Evolutionary conservation across 2,888 invertebrate genomes (phyloP).

Genomic region (Galeopsomyia nigrocyanea): DNA sequence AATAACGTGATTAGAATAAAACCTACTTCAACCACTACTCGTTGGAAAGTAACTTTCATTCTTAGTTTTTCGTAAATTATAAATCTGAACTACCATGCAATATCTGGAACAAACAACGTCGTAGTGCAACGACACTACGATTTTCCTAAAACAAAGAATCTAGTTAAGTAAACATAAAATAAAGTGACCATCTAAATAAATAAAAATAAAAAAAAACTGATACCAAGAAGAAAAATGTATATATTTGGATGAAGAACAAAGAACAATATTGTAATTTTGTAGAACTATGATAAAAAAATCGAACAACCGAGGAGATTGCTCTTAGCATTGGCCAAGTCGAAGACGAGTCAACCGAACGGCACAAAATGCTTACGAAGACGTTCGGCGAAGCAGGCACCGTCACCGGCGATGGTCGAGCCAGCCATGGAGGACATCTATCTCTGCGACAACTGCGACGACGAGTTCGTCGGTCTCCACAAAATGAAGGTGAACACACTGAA

Average conservation of each 20-base stretch:
- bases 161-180: too few relatives aligned
- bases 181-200: too few relatives aligned
- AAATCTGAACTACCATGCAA: too few relatives aligned
- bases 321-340: slow-evolving; percentile 62
- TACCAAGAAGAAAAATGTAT: background rate
- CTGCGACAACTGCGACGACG: slow-evolving; percentile 83
- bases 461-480: slow-evolving; percentile 74
- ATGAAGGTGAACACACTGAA: slow-evolving; percentile 68
- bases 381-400: slow-evolving; percentile 59
- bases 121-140: too few relatives aligned
- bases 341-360: slow-evolving; percentile 52
- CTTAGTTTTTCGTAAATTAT: too few relatives aligned
- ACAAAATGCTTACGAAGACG: slow-evolving; percentile 57
- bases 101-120: too few relatives aligned
- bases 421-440: slow-evolving; percentile 77
- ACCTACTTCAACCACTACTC: too few relatives aligned
- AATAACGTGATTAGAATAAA: too few relatives aligned
- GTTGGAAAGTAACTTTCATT: too few relatives aligned
- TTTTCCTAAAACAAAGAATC: too few relatives aligned
- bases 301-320: slow-evolving; percentile 68
- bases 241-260: slow-evolving; percentile 1
- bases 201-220: too few relatives aligned
- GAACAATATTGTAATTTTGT: slow-evolving; percentile 36
- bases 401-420: slow-evolving; percentile 73
- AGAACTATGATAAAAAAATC: slow-evolving; percentile 65